Conservation (phyloP, 2,888 invertebrate genomes). For the Pteria penguin region DNA sequence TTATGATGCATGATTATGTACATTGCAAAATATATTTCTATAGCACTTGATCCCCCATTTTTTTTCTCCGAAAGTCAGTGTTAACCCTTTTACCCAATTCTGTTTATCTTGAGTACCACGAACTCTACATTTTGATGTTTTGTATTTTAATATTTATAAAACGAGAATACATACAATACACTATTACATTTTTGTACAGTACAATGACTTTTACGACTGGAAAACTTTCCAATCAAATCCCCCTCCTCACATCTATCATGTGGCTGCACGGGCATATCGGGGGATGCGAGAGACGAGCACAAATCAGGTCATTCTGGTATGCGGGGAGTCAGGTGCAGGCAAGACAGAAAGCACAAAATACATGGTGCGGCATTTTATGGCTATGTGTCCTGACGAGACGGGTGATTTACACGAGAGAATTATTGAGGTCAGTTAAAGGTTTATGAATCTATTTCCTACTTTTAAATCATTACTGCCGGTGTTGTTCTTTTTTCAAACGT, state of each 20-base stretch:
- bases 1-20: too few species aligned
- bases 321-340: constrained; percentile 69
- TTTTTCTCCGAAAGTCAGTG: too few species aligned
- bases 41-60: too few species aligned
- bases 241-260: constrained; percentile 54
- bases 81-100: too few species aligned
- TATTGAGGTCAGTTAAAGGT: constrained; percentile 50
- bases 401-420: constrained; percentile 56
- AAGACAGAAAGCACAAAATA: constrained; percentile 74
- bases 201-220: constrained; percentile 49
- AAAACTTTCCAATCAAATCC: constrained; percentile 33
- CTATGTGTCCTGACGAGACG: constrained; percentile 53
- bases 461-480: neutral
- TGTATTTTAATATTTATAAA: too few species aligned
- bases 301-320: constrained; percentile 60
- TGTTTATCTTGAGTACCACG: too few species aligned
- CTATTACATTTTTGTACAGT: constrained; percentile 33
- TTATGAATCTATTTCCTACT: neutral
- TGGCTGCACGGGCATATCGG: constrained; percentile 52
- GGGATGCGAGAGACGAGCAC: constrained; percentile 53
- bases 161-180: neutral
- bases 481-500: too few species aligned
- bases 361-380: constrained; percentile 59
- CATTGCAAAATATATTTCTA: too few species aligned
- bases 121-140: too few species aligned